phyloP scores from a whole-genome alignment of 2,888 invertebrate species.

The Caenorhabditis japonica region DNA sequence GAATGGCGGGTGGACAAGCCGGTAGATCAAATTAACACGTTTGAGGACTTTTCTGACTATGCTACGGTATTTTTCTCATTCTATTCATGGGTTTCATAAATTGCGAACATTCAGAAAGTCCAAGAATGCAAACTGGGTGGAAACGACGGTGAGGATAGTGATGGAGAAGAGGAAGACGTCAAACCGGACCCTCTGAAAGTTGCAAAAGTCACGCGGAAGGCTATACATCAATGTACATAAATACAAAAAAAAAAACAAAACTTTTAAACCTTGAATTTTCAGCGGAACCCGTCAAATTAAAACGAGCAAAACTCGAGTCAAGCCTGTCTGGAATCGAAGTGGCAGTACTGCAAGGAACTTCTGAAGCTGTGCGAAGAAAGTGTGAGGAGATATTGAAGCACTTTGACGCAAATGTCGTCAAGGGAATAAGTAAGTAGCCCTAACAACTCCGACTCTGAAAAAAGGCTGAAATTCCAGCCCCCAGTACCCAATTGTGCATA shows the following conservation, averaged over 20 bases:
- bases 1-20: slow-evolving; percentile 67
- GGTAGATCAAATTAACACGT: slow-evolving; percentile 60
- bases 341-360: slow-evolving; percentile 50
- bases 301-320: slow-evolving; percentile 42
- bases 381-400: slow-evolving; percentile 61
- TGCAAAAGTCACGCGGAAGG: slow-evolving; percentile 32
- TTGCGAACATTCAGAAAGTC: slow-evolving; percentile 22
- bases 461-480: slow-evolving; percentile 17
- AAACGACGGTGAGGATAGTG: slow-evolving; percentile 7
- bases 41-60: slow-evolving; percentile 60
- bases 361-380: slow-evolving; percentile 36
- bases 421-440: slow-evolving; percentile 55
- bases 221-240: slow-evolving; percentile 25
- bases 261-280: not conserved
- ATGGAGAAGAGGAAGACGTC: slow-evolving; percentile 21
- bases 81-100: not conserved
- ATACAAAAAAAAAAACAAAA: not conserved
- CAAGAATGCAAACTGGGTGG: slow-evolving; percentile 49
- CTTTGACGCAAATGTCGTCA: slow-evolving; percentile 64
- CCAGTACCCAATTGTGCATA: slow-evolving; percentile 29
- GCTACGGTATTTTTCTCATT: slow-evolving; percentile 41
- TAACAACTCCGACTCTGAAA: not conserved
- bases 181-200: slow-evolving; percentile 36
- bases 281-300: slow-evolving; percentile 22
- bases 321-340: slow-evolving; percentile 41